Conservation (phyloP, 1,140 invertebrate genomes). For the Calycopis cecrops region DNA sequence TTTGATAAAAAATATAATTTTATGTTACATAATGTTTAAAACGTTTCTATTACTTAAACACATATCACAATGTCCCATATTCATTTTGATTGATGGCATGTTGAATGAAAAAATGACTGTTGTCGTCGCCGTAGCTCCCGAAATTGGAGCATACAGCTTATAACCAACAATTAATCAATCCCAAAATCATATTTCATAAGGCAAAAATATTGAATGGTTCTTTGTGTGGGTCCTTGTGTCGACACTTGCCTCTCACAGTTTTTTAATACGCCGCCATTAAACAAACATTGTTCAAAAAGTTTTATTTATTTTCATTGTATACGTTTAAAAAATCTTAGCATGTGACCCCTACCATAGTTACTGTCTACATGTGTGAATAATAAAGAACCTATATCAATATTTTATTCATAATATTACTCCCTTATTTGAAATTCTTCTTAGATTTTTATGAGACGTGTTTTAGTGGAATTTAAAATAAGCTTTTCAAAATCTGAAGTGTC, state of each 20-base stretch:
- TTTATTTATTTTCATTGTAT: conserved; percentile 12
- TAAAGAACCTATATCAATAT: too few relatives aligned
- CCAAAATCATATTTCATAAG: conserved; percentile 62
- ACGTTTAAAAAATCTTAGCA: conserved; percentile 37
- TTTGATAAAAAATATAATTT: too few relatives aligned
- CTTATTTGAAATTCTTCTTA: too few relatives aligned
- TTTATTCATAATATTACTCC: too few relatives aligned
- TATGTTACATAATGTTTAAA: too few relatives aligned
- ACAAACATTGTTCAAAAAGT: conserved; percentile 67
- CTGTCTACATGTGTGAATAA: conserved; percentile 4
- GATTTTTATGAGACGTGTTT: too few relatives aligned
- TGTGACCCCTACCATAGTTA: conserved; percentile 38
- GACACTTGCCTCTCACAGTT: conserved; percentile 43
- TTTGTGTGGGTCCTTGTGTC: conserved; percentile 69
- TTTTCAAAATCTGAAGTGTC: too few relatives aligned
- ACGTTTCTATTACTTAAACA: conserved; percentile 5
- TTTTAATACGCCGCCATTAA: conserved; percentile 57
- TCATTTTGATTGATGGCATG: conserved; percentile 39
- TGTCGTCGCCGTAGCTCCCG: conserved; percentile 37
- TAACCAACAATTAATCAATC: conserved; percentile 69
- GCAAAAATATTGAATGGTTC: conserved; percentile 52
- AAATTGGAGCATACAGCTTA: conserved; percentile 45
- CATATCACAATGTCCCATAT: conserved; percentile 3
- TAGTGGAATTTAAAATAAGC: too few relatives aligned
- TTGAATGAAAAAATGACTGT: conserved; percentile 43